Percentiles rank a stretch among this genome's conserved stretches.
phyloP scores from a whole-genome alignment of 2,113 vertebrate genomes.

The Campylomormyrus tamandua region DNA sequence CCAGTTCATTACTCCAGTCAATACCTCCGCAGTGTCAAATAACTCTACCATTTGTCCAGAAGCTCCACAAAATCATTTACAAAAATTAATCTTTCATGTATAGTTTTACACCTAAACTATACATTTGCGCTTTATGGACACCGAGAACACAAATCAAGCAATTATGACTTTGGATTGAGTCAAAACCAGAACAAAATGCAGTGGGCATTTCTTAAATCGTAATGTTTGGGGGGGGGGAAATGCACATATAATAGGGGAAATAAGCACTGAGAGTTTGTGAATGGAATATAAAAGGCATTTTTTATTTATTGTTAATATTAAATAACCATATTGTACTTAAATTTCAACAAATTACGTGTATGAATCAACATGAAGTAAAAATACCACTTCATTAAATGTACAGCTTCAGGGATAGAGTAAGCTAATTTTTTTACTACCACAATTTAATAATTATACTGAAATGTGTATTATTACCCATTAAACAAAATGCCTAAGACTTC shows the following conservation, averaged over 20 bases:
- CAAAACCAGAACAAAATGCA: background rate
- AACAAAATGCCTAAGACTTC: constrained; percentile 68
- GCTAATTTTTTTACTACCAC: constrained; percentile 55
- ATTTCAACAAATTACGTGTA: constrained; percentile 99
- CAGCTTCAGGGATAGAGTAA: constrained; percentile 80
- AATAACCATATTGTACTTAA: constrained; percentile 81
- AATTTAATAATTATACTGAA: constrained; percentile 44
- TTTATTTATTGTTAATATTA: constrained; percentile 98
- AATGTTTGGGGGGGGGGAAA: background rate
- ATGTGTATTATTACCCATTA: constrained; percentile 55
- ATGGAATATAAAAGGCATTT: constrained; percentile 47
- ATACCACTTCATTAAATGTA: constrained; percentile 91
- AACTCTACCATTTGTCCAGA: background rate
- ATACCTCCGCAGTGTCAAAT: background rate
- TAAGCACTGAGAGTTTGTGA: background rate
- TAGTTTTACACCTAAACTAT: no score
- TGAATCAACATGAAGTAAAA: constrained; percentile 98
- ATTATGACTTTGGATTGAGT: background rate
- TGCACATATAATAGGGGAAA: background rate
- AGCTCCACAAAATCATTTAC: background rate
- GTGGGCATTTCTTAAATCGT: background rate
- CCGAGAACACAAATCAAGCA: background rate
- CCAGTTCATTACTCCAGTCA: background rate
- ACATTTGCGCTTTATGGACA: background rate
- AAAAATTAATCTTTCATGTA: background rate